Evolutionary conservation across 2,797 vertebrate genomes (phyloP).

Genomic region (Gambelia wislizenii): DNA sequence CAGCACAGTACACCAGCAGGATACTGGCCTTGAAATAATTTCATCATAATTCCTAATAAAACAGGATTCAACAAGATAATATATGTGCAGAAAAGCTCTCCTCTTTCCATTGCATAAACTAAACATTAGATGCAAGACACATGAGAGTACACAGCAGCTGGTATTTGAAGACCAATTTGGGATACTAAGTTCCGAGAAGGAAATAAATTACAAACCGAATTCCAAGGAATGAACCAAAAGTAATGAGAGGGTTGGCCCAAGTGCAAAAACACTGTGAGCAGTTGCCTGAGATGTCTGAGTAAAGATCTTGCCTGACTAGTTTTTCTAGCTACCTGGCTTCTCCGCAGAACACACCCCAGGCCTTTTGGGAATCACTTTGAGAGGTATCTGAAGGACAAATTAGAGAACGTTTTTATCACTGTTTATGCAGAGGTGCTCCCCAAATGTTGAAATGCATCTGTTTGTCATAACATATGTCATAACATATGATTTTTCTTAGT

Average conservation of each 20-base stretch:
- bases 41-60: not conserved
- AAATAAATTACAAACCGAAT: not conserved
- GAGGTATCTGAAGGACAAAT: no score
- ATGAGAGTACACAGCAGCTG: not conserved
- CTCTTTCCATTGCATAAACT: not conserved
- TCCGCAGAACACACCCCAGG: not conserved
- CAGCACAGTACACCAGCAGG: no score
- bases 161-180: not conserved
- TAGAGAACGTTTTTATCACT: no score
- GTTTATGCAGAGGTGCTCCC: no score
- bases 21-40: no score
- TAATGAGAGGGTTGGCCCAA: not conserved
- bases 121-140: not conserved
- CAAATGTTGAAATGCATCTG: no score
- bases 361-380: no score
- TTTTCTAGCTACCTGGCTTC: not conserved
- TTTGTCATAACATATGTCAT: no score
- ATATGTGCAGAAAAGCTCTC: not conserved
- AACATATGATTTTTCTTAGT: no score
- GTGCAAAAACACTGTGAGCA: not conserved
- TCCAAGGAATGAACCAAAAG: not conserved
- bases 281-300: not conserved
- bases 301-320: not conserved
- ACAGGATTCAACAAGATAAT: not conserved
- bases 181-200: not conserved